Evolutionary conservation across 2,797 vertebrate genomes (phyloP), one percentile per base, ranked within the genome.

Genomic region (Phrynocephalus forsythii): DNA sequence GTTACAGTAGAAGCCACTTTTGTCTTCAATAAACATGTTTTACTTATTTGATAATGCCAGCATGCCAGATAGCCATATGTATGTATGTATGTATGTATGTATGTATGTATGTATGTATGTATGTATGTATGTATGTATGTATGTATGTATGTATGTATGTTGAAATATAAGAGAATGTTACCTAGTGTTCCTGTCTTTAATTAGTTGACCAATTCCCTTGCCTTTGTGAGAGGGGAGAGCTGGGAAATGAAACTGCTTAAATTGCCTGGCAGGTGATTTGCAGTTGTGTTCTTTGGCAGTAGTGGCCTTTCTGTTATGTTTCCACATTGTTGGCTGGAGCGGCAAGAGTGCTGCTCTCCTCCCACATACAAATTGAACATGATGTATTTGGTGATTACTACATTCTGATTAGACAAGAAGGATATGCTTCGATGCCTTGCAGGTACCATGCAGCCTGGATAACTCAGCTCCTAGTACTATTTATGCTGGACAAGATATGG

Each of bases 301-400:
- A 30, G 33, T 52, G 68, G 56, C 52, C 38, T 73, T 86, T 83
- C 9, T 79, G 52, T 67, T 81, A 52, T 16, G 71, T 69, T 76
- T 81, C 67, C 33, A 52, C 56, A 73, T 60, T 48, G 77, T 33
- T 38, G n/a, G 16, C 22, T 38, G 68, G 44, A 73, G 22, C 30
- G 48, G 86, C 20, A 24, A 83, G 30, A 79, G 48, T 30, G 20
- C 76, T 18, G 11, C 68, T 69, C 26, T 68, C 84, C 77, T 67
- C 60, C 85, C 33, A 52, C 28, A 68, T 75, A 48, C 82, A 83
- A 80, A 86, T 56, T 75, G 68, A 67, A 90, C 82, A 69, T 50
- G 48, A 80, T 76, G 71, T 87, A 84, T 60, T 48, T 44, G 10
- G 28, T 75, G 77, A 87, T 84, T 76, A 80, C 84, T 87, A 84